Conservation (phyloP, 1,140 invertebrate species). For the Cotesia chilonis region DNA sequence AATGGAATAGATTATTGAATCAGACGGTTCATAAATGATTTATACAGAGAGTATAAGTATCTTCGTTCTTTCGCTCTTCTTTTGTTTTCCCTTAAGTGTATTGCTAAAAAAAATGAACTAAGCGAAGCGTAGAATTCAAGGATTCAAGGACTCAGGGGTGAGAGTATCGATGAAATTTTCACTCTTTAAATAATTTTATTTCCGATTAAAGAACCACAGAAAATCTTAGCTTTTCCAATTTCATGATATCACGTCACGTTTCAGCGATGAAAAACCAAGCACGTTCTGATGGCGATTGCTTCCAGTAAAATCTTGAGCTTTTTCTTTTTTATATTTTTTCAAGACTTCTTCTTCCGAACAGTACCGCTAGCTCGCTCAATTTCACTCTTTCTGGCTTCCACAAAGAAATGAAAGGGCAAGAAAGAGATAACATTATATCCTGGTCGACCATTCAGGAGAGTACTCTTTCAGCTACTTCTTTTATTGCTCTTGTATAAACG, state of each 20-base stretch:
- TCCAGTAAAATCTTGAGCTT: background rate
- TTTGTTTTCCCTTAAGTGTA: no score
- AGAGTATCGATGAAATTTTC: slow-evolving; percentile 24
- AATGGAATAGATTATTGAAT: no score
- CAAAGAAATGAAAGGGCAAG: slow-evolving; percentile 7
- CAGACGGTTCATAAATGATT: no score
- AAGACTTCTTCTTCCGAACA: background rate
- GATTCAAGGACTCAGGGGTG: background rate
- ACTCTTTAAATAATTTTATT: slow-evolving; percentile 22
- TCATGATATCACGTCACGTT: slow-evolving; percentile 40
- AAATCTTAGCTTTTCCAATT: slow-evolving; percentile 33
- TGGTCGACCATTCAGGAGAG: slow-evolving; percentile 22
- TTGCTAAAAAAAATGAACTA: no score
- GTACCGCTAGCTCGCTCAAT: background rate
- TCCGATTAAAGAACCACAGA: background rate
- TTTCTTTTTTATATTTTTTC: no score
- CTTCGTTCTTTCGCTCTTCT: no score
- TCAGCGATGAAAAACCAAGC: slow-evolving; percentile 42
- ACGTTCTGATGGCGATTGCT: slow-evolving; percentile 25
- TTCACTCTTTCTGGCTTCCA: background rate
- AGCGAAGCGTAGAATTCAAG: no score
- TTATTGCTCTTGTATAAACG: slow-evolving; percentile 39
- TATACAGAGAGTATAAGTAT: no score
- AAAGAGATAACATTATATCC: slow-evolving; percentile 15
- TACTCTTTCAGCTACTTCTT: slow-evolving; percentile 29